A percentile compares a stretch with the other conserved stretches of the same genome.
These are phyloP conservation scores for Spodoptera litura DNA, from an alignment of 1,140 invertebrate species.

Conservation along the genomic window DNA sequence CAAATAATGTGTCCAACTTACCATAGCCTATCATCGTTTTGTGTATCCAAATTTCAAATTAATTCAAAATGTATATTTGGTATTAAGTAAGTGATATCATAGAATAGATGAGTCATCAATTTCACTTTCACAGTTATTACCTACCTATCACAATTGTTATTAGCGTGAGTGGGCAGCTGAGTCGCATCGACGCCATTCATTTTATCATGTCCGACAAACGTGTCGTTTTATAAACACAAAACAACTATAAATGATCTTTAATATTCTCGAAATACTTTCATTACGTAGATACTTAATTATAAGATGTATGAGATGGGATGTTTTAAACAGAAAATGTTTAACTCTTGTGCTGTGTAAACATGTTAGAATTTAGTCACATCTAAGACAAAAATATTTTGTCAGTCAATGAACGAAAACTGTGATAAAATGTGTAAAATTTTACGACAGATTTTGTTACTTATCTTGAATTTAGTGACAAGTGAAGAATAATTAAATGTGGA, in stretches of 20 bases:
- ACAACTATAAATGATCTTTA: slow-evolving; percentile 35
- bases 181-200: slow-evolving; percentile 44
- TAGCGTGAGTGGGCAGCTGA: slow-evolving; percentile 44
- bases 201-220: slow-evolving; percentile 41
- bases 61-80: neutral
- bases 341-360: too few relatives aligned
- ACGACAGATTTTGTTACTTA: slow-evolving; percentile 5
- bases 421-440: slow-evolving; percentile 28
- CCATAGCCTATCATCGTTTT: neutral
- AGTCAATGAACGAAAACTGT: slow-evolving; percentile 16
- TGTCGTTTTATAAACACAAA: slow-evolving; percentile 24
- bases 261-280: slow-evolving; percentile 43
- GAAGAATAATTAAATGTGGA: slow-evolving; percentile 12
- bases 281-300: slow-evolving; percentile 23
- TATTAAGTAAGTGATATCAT: slow-evolving; percentile 25
- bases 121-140: slow-evolving; percentile 24
- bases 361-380: too few relatives aligned
- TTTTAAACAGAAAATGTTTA: too few relatives aligned
- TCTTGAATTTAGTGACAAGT: neutral
- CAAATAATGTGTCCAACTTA: neutral
- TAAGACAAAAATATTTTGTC: neutral
- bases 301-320: neutral
- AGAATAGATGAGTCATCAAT: slow-evolving; percentile 31
- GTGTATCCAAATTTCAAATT: neutral
- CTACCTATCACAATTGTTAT: slow-evolving; percentile 34